Evolutionary conservation across 64 coral and sea anemone genomes (phyloP).

Genomic region (Acropora yongei): DNA sequence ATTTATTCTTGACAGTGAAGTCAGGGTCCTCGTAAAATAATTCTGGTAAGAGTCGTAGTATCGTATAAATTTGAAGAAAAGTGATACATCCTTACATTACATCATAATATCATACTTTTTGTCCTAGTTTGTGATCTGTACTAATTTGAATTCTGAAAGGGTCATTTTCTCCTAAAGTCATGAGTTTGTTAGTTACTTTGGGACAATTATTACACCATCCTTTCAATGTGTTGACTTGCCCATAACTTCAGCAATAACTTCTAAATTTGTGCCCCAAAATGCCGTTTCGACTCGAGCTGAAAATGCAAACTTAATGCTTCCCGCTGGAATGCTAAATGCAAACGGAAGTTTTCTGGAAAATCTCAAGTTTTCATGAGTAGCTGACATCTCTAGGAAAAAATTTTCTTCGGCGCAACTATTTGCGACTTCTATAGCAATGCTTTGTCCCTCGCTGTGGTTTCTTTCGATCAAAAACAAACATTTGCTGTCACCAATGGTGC

Average conservation of each 20-base stretch:
- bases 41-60: too few species aligned
- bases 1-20: too few species aligned
- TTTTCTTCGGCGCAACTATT: not conserved
- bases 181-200: not conserved
- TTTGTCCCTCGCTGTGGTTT: conserved; percentile 26
- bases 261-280: conserved; percentile 11
- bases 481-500: conserved; percentile 9
- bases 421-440: conserved; percentile 18
- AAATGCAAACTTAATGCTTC: conserved; percentile 39
- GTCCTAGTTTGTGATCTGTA: too few species aligned
- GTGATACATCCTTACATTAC: too few species aligned
- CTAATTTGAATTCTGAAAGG: too few species aligned
- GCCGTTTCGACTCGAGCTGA: not conserved
- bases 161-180: too few species aligned
- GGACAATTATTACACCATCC: too few species aligned
- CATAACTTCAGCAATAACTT: not conserved
- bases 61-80: too few species aligned
- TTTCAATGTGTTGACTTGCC: not conserved
- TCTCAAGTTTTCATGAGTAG: not conserved
- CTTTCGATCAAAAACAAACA: conserved; percentile 24
- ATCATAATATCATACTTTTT: too few species aligned
- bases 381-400: conserved; percentile 5
- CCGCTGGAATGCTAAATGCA: not conserved
- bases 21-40: too few species aligned
- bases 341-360: conserved; percentile 28